Evolutionary conservation across 2,797 vertebrate species (phyloP), one percentile per base, ranked within the genome.

Genomic region (Malurus splendens): DNA sequence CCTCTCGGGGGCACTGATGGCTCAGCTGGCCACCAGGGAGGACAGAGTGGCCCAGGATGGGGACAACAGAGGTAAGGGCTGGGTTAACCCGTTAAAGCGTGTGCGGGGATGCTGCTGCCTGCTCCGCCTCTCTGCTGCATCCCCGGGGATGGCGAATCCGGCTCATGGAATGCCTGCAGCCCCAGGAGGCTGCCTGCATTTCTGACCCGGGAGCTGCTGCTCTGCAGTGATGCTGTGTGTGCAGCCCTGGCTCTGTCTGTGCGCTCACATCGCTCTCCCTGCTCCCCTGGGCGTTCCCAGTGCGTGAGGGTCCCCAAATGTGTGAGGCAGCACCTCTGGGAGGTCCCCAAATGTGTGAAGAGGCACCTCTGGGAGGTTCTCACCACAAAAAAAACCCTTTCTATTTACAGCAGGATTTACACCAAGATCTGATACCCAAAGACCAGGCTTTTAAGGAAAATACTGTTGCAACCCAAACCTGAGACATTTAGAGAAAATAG

Each of bases 1-100:
- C 3, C 96, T 99, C 78, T 98, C 98, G 0, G 98, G 98, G 28
- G 97, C 97, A 12, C 88, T 98, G 75, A 96, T 97, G 30, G 93
- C 97, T 10, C 98, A 98, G 86, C 96, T 98, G 14, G 95, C 95
- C 33, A 96, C 97, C 87, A 98, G 98, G 97, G 98, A 98, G 20
- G 98, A 98, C 45, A 94, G 97, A 84, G 97, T 95, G 68, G 97
- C 97, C 30, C 97, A 97, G 60, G 98, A 98, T 30, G 93, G 97
- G 0, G 97, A 98, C 77, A 98, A 97, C 87, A 93, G 97, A 98
- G 98, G 98, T 98, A 96, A 95, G 91, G 59, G 60, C 51, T 11
- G 55, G 39, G 12, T 81, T 82, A 80, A 85, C 50, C 54, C 80
- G 80, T 48, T 0, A 2, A 39, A 60, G 60, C 3, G 2, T 19